Evolutionary conservation across 1,140 invertebrate genomes (phyloP).

Genomic region (Zaprionus camerounensis): DNA sequence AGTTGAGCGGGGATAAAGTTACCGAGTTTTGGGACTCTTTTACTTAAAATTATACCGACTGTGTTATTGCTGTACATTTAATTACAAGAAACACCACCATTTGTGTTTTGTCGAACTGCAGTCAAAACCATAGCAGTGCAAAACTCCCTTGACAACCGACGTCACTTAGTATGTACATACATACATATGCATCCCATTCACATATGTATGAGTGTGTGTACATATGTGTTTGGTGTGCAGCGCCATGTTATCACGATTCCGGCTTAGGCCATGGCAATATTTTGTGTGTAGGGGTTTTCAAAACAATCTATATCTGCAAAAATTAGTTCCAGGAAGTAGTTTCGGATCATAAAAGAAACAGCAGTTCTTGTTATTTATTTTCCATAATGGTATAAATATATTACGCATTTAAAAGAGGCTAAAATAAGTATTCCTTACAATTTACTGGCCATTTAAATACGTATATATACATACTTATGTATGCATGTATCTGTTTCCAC

Average conservation of each 20-base stretch:
- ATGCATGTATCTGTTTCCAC: slow-evolving; percentile 2
- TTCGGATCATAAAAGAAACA: not conserved
- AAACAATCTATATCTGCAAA: slow-evolving; percentile 1
- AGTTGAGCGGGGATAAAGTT: not conserved
- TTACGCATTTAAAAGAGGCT: not conserved
- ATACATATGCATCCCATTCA: slow-evolving; percentile 7
- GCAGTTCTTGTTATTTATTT: not conserved
- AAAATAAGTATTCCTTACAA: not conserved
- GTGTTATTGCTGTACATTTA: slow-evolving; percentile 14
- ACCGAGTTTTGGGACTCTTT: not conserved
- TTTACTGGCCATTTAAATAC: not conserved
- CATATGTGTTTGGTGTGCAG: slow-evolving; percentile 2
- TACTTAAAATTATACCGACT: slow-evolving; percentile 12
- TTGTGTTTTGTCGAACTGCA: slow-evolving; percentile 53
- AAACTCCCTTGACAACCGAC: slow-evolving; percentile 76
- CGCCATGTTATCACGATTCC: slow-evolving; percentile 9
- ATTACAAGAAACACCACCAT: slow-evolving; percentile 40
- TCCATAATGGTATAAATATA: not conserved
- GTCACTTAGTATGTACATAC: slow-evolving; percentile 13
- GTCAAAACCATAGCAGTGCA: slow-evolving; percentile 44
- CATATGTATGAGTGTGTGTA: not conserved
- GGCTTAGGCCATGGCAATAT: not conserved
- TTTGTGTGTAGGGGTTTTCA: not conserved
- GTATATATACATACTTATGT: not conserved
- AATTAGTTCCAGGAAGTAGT: not conserved